A percentile compares a stretch with the other conserved stretches of the same genome.
Evolutionary conservation across 30 jellyfish, hydroid and myxozoan genomes (phyloP).

Genomic region (Turritopsis dohrnii): DNA sequence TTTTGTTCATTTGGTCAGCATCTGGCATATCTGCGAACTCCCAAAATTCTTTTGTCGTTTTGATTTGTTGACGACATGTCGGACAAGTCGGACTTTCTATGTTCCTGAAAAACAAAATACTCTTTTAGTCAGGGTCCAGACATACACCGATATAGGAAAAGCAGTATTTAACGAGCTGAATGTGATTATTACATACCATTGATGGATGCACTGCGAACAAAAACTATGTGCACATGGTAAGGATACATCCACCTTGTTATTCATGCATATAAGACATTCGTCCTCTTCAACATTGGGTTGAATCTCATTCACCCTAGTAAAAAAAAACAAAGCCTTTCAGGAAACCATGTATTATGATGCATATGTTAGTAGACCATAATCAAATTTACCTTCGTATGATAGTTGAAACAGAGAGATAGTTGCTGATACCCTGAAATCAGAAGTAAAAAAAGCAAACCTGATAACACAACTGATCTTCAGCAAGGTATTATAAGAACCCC

Average conservation of each 20-base stretch:
- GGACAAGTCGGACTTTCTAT: constrained; percentile 36
- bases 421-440: neutral
- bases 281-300: constrained; percentile 11
- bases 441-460: too few species aligned
- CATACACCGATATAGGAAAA: too few species aligned
- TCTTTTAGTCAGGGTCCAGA: neutral
- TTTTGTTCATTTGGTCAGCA: constrained; percentile 23
- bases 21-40: constrained; percentile 43
- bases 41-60: constrained; percentile 45
- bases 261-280: constrained; percentile 47
- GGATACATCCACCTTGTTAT: constrained; percentile 28
- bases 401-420: neutral
- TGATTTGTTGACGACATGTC: constrained; percentile 32
- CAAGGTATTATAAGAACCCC: too few species aligned
- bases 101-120: constrained; percentile 21
- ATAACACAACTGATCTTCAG: too few species aligned
- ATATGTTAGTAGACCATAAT: neutral
- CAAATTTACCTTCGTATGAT: neutral
- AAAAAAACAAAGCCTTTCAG: neutral
- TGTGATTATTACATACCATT: constrained; percentile 22
- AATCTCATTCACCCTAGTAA: constrained; percentile 1
- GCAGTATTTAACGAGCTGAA: neutral
- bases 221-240: constrained; percentile 41
- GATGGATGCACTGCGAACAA: constrained; percentile 31
- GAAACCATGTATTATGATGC: too few species aligned